A percentile compares a stretch with the other conserved stretches of the same genome.
These are phyloP conservation scores for Scaptomyza flava DNA, from an alignment of 2,888 invertebrate genomes.

Conservation along the genomic window DNA sequence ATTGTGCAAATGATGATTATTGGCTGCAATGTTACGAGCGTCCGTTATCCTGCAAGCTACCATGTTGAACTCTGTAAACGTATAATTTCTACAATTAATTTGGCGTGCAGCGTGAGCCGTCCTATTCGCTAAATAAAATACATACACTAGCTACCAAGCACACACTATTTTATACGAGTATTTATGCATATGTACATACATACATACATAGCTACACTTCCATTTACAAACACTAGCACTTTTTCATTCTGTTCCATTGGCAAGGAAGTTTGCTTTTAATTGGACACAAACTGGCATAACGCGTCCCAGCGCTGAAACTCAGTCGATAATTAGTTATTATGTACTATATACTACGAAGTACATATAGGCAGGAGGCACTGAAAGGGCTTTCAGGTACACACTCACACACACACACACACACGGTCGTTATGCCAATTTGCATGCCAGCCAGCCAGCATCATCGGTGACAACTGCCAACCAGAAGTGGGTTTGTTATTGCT, in stretches of 20 bases:
- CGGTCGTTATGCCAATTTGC: conserved; percentile 62
- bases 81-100: conserved; percentile 88
- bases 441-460: conserved; percentile 42
- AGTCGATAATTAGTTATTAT: conserved; percentile 23
- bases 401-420: too few species aligned
- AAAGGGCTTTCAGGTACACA: conserved; percentile 12
- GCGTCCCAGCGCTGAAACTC: conserved; percentile 22
- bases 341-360: neutral
- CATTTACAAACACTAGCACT: conserved; percentile 33
- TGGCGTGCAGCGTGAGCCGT: conserved; percentile 85
- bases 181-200: conserved; percentile 33
- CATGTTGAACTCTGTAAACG: conserved; percentile 98
- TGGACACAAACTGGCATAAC: conserved; percentile 59
- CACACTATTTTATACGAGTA: conserved; percentile 62
- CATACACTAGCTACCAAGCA: conserved; percentile 68
- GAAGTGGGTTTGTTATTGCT: conserved; percentile 6
- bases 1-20: conserved; percentile 82
- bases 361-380: neutral
- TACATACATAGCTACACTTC: conserved; percentile 26
- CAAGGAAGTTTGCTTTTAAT: conserved; percentile 20
- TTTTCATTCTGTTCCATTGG: conserved; percentile 22
- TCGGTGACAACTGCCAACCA: conserved; percentile 20
- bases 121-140: conserved; percentile 81
- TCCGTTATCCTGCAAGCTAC: conserved; percentile 98
- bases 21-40: conserved; percentile 92